Evolutionary conservation across 2,113 vertebrate genomes (phyloP).

Genomic region (Toxotes chatareus): DNA sequence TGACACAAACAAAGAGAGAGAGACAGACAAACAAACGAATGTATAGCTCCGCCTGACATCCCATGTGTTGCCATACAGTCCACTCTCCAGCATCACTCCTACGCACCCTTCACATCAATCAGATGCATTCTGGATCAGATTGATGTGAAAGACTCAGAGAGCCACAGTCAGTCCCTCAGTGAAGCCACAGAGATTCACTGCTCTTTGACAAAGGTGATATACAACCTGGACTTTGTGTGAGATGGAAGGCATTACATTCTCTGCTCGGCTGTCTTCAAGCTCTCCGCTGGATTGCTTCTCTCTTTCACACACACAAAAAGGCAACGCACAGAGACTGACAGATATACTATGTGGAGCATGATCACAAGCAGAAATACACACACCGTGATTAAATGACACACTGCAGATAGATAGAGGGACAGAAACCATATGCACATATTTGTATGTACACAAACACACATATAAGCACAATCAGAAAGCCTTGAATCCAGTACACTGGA

Average conservation of each 20-base stretch:
- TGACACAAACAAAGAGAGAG: not conserved
- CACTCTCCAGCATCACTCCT: not conserved
- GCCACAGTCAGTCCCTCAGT: not conserved
- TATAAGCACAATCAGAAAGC: not conserved
- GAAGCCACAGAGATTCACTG: slow-evolving; percentile 9
- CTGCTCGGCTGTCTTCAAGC: not conserved
- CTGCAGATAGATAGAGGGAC: not conserved
- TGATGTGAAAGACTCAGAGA: not conserved
- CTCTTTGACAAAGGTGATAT: slow-evolving; percentile 24
- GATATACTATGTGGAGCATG: not conserved
- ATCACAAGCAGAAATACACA: not conserved
- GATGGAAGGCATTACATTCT: slow-evolving; percentile 12
- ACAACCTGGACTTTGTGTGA: slow-evolving; percentile 18
- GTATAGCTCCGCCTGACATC: too few relatives aligned
- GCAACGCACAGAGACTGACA: not conserved
- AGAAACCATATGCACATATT: not conserved
- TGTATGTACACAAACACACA: not conserved
- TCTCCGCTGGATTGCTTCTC: not conserved
- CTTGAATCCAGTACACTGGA: too few relatives aligned
- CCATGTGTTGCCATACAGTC: accelerated
- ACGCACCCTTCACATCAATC: not conserved
- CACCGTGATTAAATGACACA: not conserved
- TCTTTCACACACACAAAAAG: not conserved
- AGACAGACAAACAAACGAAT: not conserved
- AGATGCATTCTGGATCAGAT: not conserved